These are phyloP conservation scores for Dasyprocta punctata DNA, from an alignment of 2,113 vertebrate genomes.

Conservation along the genomic window DNA sequence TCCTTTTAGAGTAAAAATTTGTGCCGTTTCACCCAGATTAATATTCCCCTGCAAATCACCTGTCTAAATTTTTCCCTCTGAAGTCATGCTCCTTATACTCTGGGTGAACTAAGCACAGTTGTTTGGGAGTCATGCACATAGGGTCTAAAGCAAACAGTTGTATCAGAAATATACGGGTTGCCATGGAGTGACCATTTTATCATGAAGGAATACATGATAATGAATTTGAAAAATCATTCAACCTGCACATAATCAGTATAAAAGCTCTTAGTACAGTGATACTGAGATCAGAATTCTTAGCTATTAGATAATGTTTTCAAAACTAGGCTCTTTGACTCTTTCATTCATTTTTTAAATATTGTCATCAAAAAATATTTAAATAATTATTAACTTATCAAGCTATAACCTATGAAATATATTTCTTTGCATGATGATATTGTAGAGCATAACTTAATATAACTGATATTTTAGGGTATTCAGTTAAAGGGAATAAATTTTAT, in stretches of 20 bases:
- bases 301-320: background rate
- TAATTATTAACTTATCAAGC: background rate
- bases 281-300: background rate
- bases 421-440: background rate
- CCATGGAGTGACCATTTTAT: background rate
- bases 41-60: background rate
- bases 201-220: background rate
- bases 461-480: background rate
- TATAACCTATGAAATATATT: background rate
- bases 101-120: background rate
- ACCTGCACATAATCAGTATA: background rate
- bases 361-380: background rate
- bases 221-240: background rate
- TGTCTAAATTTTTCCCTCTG: background rate
- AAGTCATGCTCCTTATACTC: background rate
- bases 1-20: background rate
- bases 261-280: background rate
- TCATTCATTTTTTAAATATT: background rate
- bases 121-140: background rate
- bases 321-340: background rate
- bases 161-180: background rate
- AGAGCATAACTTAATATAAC: background rate
- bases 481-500: background rate
- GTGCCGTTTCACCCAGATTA: background rate
- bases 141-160: background rate